Evolutionary conservation across 1,140 invertebrate genomes (phyloP), one percentile per base, ranked within the genome.

Genomic region (Drosophila pseudoananassae): DNA sequence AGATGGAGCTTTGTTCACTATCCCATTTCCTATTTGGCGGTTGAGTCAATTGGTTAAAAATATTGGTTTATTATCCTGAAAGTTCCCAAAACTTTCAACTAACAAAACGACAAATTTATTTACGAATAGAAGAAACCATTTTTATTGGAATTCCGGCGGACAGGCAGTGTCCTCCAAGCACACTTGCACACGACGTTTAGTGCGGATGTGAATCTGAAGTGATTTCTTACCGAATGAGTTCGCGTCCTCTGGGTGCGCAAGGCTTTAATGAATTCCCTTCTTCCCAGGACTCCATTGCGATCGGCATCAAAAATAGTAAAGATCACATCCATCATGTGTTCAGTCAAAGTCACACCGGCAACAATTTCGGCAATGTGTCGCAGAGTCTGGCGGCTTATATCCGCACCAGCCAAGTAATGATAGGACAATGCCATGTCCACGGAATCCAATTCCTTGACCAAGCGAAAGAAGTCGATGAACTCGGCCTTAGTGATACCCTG

Each of bases 291-390:
- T 0, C 55, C 70, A 40, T 87, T 61, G 3, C 55, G 33, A 15
- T 78, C 36, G 2, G 9, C 33, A 57, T 84, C 77, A 31, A 87
- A 85, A 1, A 85, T 47, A 7, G 50, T 50, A 29, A 64, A 85
- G 1, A 85, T 55, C 1, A 85, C 58, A 14, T 65, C 46, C 9
- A 73, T 58, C 0, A 85, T 14, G 15, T 78, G 77, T 2, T 58
- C 23, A 0, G 82, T 51, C 0, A 81, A 43, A 0, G 45, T 15
- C 0, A 58, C 60, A 3, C 51, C 61, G 0, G 69, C 29, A 4
- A 87, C 63, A 0, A 81, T 51, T 10, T 76, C 2, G 1, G 74
- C 59, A 0, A 78, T 64, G 15, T 69, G 74, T 4, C 38, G 51
- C 0, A 87, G 46, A 0, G 77, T 81, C 0, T 5, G 1, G 0